Evolutionary conservation across 2,797 vertebrate species (phyloP).

Genomic region (Propithecus perrieri): DNA sequence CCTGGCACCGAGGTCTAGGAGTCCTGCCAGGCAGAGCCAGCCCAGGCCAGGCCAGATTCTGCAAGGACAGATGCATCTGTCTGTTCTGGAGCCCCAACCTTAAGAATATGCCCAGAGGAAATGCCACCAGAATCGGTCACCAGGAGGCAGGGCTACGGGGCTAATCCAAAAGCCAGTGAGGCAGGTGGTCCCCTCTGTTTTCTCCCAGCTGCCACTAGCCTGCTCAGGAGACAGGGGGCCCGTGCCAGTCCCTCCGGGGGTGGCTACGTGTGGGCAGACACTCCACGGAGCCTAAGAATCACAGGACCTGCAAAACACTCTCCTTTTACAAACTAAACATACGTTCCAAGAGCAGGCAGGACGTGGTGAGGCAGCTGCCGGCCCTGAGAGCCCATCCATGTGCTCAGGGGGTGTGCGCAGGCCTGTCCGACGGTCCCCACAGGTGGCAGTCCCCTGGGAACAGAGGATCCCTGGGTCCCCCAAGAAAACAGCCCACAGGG

Average conservation of each 20-base stretch:
- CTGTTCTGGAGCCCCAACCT: not conserved
- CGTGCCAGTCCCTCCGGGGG: accelerated
- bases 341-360: not conserved
- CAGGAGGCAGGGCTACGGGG: not conserved
- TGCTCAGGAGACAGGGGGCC: not conserved
- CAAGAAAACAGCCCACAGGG: not conserved
- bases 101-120: not conserved
- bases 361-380: not conserved
- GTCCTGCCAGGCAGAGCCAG: not conserved
- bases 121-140: not conserved
- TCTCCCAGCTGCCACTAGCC: not conserved
- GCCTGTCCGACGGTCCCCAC: not conserved
- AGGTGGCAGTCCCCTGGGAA: not conserved
- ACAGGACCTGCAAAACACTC: not conserved
- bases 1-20: not conserved
- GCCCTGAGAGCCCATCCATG: not conserved
- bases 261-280: accelerated
- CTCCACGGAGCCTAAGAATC: not conserved
- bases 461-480: not conserved
- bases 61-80: too few species aligned
- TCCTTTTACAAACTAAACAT: not conserved
- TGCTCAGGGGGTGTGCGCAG: not conserved
- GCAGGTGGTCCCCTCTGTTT: not conserved
- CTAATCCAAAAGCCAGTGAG: not conserved
- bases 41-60: not conserved